phyloP scores from a whole-genome alignment of 2,113 vertebrate species.

The Alectura lathami region DNA sequence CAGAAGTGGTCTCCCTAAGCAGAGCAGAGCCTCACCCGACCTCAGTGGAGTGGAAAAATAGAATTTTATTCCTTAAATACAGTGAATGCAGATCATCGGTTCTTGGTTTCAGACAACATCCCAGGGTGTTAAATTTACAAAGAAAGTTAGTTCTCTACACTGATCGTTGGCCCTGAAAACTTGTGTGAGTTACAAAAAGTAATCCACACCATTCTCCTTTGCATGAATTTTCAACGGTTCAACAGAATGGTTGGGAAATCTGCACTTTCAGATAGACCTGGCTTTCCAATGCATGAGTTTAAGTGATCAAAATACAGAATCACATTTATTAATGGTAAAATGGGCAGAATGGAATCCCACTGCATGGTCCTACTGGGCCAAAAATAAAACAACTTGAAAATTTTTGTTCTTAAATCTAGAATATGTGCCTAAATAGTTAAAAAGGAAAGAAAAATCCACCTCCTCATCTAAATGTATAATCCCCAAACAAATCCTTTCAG shows the following conservation, averaged over 20 bases:
- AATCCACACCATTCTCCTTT: neutral
- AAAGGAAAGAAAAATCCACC: neutral
- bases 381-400: neutral
- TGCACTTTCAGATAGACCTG: neutral
- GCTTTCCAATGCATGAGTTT: neutral
- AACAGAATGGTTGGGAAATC: neutral
- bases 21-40: neutral
- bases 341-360: neutral
- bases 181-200: neutral
- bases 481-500: neutral
- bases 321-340: neutral
- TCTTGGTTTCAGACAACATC: neutral
- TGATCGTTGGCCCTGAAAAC: neutral
- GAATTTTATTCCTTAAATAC: neutral
- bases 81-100: neutral
- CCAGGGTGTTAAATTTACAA: neutral
- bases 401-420: neutral
- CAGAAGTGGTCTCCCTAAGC: neutral
- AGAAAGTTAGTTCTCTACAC: neutral
- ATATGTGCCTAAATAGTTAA: neutral
- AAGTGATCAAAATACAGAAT: neutral
- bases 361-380: neutral
- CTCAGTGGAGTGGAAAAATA: accelerated
- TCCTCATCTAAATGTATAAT: neutral
- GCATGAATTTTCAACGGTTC: neutral